These are phyloP conservation scores for Lepidochitona cinerea DNA, from an alignment of 2,888 invertebrate genomes.

Conservation along the genomic window DNA sequence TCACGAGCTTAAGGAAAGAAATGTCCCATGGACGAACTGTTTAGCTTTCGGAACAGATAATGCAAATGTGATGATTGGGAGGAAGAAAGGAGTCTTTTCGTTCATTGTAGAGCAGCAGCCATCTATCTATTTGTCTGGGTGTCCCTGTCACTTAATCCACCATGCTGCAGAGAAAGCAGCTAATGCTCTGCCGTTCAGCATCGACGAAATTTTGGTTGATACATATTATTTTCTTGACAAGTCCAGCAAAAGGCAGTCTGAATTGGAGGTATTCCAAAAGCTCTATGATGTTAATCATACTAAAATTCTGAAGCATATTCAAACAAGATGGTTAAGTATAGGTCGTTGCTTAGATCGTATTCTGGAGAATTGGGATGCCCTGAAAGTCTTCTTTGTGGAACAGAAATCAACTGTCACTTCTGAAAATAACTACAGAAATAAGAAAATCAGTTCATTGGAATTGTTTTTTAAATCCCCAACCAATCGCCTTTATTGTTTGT, in stretches of 20 bases:
- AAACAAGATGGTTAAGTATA: constrained; percentile 24
- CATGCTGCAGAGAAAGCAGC: constrained; percentile 29
- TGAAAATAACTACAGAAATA: not conserved
- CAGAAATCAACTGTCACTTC: constrained; percentile 8
- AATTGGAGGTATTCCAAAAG: constrained; percentile 13
- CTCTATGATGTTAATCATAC: constrained; percentile 9
- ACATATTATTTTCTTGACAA: constrained; percentile 13
- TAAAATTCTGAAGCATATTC: constrained; percentile 22
- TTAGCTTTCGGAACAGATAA: constrained; percentile 33
- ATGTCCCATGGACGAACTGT: constrained; percentile 25
- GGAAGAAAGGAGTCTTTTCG: constrained; percentile 26
- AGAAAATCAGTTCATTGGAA: not conserved
- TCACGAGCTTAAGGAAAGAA: not conserved
- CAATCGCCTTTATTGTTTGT: constrained; percentile 26
- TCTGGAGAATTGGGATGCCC: constrained; percentile 26
- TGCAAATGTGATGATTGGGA: constrained; percentile 30
- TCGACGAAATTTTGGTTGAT: constrained; percentile 14
- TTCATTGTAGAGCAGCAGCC: constrained; percentile 25
- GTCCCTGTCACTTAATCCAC: constrained; percentile 28
- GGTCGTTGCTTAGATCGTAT: constrained; percentile 12
- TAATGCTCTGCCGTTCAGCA: constrained; percentile 8
- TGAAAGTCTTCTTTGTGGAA: constrained; percentile 19
- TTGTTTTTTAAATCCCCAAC: constrained; percentile 25
- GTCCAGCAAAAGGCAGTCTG: constrained; percentile 9
- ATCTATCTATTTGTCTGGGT: constrained; percentile 22